Base-by-base conservation (phyloP, 1,140 invertebrate species). In the Microplitis demolitor region DNA sequence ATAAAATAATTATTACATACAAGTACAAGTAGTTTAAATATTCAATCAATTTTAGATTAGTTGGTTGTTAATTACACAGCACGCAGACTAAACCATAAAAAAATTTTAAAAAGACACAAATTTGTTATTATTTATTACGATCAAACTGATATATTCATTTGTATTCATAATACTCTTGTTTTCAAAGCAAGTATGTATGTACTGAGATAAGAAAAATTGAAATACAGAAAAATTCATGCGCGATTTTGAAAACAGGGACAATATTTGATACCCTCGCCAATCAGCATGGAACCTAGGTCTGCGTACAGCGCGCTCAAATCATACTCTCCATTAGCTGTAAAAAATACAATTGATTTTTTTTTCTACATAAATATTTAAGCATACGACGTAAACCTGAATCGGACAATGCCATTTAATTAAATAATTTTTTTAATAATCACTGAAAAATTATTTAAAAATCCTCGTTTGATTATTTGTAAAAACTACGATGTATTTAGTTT, bases 271-370 rank as follows among this genome's bases (percentile, higher is more conserved):
- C 84, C 84, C 82, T 89, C 90, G 92, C 92, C 92, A 91, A 93
- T 91, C 82, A 92, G 88, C 86, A 92, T 91, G 79, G 88, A 88
- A 86, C 85, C 87, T 83, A 90, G 90, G 89, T 93, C 89, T 87
- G 91, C 91, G 80, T 90, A 89, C 87, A 94, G 90, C 81, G 92
- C 91, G 85, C 91, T 88, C 84, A 93, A 90, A 87, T 91, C 91
- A 90, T 91, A 93, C 84, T 93, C 91, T 80, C 89, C 90, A 87
- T 91, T 90, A 84, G 92, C 92, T 93, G 92, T 76, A 93, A 92
- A 87, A 88, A 69, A 67, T 62, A 54, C n/a, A 56, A 34, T 72
- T 75, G 58, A 72, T 61, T 67, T 74, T 51, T 53, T 50, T 31
- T 51, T 50, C 8, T 13, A 11, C 9, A 71, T 24, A 34, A 34